phyloP scores from a whole-genome alignment of 2,797 vertebrate genomes.

The Margarornis squamiger region DNA sequence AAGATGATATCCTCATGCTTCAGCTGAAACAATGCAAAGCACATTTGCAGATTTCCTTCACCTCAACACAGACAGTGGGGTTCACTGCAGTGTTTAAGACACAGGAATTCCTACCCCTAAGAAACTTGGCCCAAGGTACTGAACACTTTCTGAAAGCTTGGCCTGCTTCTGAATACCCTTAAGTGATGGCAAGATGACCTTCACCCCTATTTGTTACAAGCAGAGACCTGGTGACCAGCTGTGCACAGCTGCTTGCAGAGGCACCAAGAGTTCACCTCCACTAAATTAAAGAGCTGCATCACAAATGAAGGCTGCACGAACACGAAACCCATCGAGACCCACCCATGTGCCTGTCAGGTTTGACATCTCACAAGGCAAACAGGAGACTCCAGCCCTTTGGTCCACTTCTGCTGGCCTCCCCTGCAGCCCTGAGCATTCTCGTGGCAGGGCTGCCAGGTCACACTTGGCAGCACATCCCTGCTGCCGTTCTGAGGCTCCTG shows the following conservation, averaged over 20 bases:
- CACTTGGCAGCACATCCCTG: background rate
- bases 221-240: background rate
- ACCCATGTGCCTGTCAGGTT: background rate
- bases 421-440: background rate
- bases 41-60: background rate
- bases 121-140: background rate
- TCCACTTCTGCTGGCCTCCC: background rate
- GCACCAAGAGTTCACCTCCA: background rate
- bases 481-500: rapidly evolving
- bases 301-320: background rate
- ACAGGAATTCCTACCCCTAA: background rate
- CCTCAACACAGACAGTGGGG: background rate
- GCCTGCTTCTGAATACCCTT: background rate
- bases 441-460: background rate
- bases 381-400: background rate
- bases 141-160: background rate
- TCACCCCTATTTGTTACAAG: background rate
- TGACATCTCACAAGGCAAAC: background rate
- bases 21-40: background rate
- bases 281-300: background rate
- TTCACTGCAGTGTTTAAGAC: background rate
- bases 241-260: background rate
- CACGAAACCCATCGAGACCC: background rate
- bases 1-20: background rate
- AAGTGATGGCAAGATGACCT: background rate